phyloP scores from a whole-genome alignment of 2,797 vertebrate genomes.

The Erpetoichthys calabaricus region DNA sequence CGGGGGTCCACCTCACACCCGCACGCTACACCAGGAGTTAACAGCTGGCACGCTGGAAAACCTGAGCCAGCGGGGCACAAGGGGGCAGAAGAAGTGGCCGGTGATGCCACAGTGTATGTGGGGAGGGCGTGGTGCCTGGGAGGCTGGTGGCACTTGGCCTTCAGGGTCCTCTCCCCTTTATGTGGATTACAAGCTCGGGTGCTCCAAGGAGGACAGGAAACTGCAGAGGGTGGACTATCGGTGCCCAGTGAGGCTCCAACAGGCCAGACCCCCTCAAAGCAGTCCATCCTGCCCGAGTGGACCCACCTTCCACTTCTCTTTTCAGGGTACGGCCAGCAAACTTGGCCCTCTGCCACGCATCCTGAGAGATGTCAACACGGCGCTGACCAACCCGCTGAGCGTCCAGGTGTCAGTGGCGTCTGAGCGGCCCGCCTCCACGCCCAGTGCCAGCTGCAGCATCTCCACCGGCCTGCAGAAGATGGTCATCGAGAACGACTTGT shows the following conservation, averaged over 20 bases:
- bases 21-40: not conserved
- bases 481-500: conserved; percentile 87
- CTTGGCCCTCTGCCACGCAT: conserved; percentile 88
- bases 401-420: conserved; percentile 51
- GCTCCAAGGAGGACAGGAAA: no score
- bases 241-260: no score
- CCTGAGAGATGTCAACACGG: conserved; percentile 76
- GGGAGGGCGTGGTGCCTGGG: no score
- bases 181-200: no score
- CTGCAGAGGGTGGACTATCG: no score
- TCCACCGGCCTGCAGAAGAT: conserved; percentile 88
- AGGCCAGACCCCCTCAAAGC: no score
- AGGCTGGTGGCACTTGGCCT: no score
- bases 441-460: conserved; percentile 65
- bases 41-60: not conserved
- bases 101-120: no score
- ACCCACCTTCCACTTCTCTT: conserved; percentile 2
- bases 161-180: no score
- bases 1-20: not conserved
- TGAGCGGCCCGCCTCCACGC: conserved; percentile 60
- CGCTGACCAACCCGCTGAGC: conserved; percentile 71
- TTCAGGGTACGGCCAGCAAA: conserved; percentile 66
- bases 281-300: no score
- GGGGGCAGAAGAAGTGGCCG: no score
- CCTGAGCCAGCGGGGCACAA: not conserved